These are phyloP conservation scores for Himalopsyche kuldschensis DNA, from an alignment of 2,888 invertebrate species.

Conservation along the genomic window DNA sequence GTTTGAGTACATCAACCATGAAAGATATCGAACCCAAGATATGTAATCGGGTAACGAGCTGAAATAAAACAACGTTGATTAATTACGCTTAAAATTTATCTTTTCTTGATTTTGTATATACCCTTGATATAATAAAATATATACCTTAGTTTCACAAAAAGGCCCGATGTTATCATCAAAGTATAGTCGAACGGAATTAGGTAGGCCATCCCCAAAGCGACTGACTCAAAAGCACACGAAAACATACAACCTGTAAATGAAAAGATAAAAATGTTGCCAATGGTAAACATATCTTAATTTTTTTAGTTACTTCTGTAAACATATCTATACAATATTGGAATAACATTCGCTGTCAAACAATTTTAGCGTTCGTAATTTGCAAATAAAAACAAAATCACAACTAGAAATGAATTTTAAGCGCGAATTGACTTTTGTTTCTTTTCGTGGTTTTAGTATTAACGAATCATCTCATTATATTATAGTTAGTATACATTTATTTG, in stretches of 20 bases:
- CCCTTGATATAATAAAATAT: background rate
- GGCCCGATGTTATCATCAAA: conserved; percentile 84
- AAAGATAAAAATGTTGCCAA: background rate
- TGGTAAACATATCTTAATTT: too few relatives aligned
- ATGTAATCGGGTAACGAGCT: conserved; percentile 73
- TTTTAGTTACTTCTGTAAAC: too few relatives aligned
- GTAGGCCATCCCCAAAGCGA: conserved; percentile 79
- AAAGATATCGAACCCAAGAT: conserved; percentile 77
- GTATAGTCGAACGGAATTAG: conserved; percentile 84
- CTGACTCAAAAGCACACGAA: conserved; percentile 79
- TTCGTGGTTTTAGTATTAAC: too few relatives aligned
- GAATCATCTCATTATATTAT: too few relatives aligned
- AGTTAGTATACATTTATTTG: too few relatives aligned
- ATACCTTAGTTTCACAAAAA: conserved; percentile 81
- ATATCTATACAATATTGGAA: too few relatives aligned
- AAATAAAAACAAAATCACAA: too few relatives aligned
- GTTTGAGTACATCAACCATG: conserved; percentile 86
- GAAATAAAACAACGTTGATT: conserved; percentile 36
- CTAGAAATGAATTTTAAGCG: too few relatives aligned
- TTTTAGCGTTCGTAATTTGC: too few relatives aligned
- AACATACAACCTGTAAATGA: conserved; percentile 72
- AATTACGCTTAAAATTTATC: background rate
- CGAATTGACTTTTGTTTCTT: too few relatives aligned
- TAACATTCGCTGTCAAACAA: too few relatives aligned
- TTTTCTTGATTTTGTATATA: background rate